A percentile compares a stretch with the other conserved stretches of the same genome.
Conservation (phyloP, 2,888 invertebrate species). For the Tenthredo notha region DNA sequence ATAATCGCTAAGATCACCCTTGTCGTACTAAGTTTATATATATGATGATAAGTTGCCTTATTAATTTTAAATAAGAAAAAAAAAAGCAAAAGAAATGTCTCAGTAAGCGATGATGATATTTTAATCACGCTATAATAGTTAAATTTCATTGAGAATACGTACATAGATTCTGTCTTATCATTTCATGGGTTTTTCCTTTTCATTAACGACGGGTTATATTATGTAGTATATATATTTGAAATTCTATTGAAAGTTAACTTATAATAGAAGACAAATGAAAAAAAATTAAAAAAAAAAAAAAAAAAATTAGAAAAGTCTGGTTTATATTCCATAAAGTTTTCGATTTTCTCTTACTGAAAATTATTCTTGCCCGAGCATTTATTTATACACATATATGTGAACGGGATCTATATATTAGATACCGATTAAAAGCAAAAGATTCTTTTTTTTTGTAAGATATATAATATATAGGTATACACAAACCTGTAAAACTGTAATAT, state of each 20-base stretch:
- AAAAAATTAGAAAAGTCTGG: not conserved
- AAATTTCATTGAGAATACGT: not conserved
- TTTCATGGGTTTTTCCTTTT: too few relatives aligned
- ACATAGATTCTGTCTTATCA: not conserved
- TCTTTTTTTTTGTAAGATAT: constrained; percentile 31
- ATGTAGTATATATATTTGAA: not conserved
- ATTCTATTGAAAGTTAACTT: not conserved
- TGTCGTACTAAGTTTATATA: not conserved
- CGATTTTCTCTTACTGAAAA: not conserved
- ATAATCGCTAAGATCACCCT: not conserved
- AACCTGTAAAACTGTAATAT: constrained; percentile 58
- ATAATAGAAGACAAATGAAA: not conserved
- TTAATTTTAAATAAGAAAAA: constrained; percentile 2
- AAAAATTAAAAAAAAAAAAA: not conserved
- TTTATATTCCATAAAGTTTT: not conserved
- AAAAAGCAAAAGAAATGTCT: not conserved
- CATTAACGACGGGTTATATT: not conserved
- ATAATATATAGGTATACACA: not conserved
- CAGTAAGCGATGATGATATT: not conserved
- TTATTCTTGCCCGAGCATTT: not conserved
- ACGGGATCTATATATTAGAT: not conserved
- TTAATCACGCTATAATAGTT: not conserved
- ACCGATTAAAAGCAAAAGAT: not conserved
- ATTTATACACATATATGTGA: not conserved
- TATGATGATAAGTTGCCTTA: constrained; percentile 37